These are phyloP conservation scores for Mesembrinibis cayennensis DNA, from an alignment of 2,113 vertebrate genomes.

Conservation along the genomic window DNA sequence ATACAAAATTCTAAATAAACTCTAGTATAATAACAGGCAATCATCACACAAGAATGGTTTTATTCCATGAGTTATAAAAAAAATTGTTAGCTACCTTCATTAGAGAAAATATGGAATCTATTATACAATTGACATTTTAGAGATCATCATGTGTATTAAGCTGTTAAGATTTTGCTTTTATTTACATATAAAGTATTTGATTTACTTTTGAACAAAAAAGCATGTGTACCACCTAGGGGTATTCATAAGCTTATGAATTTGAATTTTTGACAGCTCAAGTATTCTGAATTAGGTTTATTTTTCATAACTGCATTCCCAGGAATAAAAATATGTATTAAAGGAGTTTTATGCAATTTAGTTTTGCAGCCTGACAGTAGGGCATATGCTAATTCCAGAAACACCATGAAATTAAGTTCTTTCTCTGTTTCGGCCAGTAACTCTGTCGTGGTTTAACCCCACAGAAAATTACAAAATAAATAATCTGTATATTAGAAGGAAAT, in stretches of 20 bases:
- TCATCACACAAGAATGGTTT: neutral
- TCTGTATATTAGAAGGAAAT: neutral
- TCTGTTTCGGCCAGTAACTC: neutral
- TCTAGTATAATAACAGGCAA: neutral
- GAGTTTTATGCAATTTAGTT: neutral
- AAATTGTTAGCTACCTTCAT: neutral
- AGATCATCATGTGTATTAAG: neutral
- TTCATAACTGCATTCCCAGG: neutral
- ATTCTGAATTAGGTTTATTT: neutral
- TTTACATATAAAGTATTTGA: neutral
- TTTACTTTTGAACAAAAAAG: conserved; percentile 32
- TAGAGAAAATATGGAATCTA: neutral
- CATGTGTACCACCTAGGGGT: conserved; percentile 51
- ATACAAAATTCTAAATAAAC: neutral
- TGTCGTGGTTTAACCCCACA: no score
- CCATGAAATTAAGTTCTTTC: neutral
- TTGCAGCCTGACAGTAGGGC: neutral
- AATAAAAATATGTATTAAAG: neutral
- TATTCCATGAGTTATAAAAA: neutral
- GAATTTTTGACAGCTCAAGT: neutral
- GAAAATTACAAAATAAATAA: neutral
- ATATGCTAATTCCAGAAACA: neutral
- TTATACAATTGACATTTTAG: neutral
- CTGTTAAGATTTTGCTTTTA: neutral
- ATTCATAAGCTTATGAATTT: neutral